Conservation (phyloP, 1,140 invertebrate genomes). For the Euschistus heros region DNA sequence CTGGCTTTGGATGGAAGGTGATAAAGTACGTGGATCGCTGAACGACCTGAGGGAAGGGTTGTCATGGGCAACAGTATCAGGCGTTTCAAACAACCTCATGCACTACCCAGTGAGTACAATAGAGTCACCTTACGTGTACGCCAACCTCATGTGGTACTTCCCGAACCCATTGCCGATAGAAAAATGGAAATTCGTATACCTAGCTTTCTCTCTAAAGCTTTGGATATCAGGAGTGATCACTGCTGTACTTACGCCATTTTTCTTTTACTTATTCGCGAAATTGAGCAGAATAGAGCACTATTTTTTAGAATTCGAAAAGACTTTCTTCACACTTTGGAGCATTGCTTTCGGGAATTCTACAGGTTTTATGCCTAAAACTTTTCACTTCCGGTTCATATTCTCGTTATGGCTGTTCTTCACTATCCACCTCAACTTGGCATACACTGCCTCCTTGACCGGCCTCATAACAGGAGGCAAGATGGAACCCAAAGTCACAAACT, state of each 20-base stretch:
- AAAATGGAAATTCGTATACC: background rate
- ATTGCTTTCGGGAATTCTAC: background rate
- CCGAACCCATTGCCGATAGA: background rate
- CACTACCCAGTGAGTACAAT: background rate
- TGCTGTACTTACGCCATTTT: background rate
- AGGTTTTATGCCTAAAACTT: background rate
- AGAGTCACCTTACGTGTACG: background rate
- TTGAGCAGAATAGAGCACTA: background rate
- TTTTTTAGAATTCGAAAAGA: background rate
- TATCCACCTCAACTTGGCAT: background rate
- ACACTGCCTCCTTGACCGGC: background rate
- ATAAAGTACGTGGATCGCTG: background rate
- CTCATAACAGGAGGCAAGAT: background rate
- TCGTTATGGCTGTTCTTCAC: background rate
- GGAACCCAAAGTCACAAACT: background rate
- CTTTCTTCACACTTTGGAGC: background rate
- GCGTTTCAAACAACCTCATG: background rate
- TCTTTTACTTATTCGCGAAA: background rate
- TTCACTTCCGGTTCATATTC: background rate
- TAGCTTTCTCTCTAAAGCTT: background rate
- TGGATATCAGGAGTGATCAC: background rate
- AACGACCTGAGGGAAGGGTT: background rate
- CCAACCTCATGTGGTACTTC: background rate
- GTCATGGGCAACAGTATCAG: background rate
- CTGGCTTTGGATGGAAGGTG: background rate